phyloP scores from a whole-genome alignment of 2,113 vertebrate species.

The Leiothrix lutea region DNA sequence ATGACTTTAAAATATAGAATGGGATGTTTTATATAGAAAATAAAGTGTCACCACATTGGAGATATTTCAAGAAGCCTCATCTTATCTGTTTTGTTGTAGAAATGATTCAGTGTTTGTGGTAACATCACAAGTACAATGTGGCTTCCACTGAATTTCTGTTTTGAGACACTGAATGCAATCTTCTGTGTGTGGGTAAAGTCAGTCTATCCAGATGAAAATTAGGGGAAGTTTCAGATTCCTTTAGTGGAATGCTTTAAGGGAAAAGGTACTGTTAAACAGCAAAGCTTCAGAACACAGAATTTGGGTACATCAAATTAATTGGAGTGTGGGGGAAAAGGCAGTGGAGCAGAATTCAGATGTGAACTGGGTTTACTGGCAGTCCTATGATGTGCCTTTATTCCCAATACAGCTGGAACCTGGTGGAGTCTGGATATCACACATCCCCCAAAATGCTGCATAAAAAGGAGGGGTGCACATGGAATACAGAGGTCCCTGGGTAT shows the following conservation, averaged over 20 bases:
- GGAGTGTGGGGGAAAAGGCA: background rate
- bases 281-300: background rate
- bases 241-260: background rate
- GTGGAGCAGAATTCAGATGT: background rate
- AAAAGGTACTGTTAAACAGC: background rate
- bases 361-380: background rate
- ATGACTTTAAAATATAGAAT: background rate
- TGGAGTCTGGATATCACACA: background rate
- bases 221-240: background rate
- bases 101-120: background rate
- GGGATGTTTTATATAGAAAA: background rate
- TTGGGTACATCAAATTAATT: background rate
- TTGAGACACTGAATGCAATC: background rate
- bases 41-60: background rate
- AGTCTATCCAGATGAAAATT: background rate
- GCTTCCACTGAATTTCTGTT: background rate
- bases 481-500: background rate
- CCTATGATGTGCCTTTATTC: background rate
- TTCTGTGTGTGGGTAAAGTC: background rate
- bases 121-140: background rate
- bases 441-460: background rate
- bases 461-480: background rate
- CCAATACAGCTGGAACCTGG: background rate
- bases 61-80: background rate
- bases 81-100: background rate